Evolutionary conservation across 2,113 vertebrate genomes (phyloP), one percentile per base, ranked within the genome.

Genomic region (Sylvietta virens): DNA sequence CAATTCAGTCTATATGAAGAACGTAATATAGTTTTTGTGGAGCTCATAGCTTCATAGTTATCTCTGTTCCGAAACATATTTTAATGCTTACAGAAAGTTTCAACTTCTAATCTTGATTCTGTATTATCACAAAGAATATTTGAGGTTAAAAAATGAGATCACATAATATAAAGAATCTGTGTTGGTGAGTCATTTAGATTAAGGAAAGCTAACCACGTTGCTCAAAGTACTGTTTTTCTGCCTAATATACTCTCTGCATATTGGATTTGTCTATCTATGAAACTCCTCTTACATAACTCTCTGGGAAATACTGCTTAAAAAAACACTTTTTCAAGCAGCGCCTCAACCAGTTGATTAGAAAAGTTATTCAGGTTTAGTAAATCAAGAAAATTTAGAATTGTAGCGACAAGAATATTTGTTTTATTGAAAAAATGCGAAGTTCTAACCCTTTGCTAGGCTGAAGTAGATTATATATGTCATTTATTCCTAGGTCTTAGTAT

Each of bases 261-360:
- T 85, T 11, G 6, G 82, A 37, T 86, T 92, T 88, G 26, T 67
- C 57, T 86, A 26, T 71, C 44, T 82, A 3, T 87, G 88, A 88
- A 95, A 74, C 37, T 90, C 16, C 33, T 94, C 23, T 94, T 96
- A 65, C 24, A 21, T 94, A 93, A 94, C 31, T 88, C 21, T 28
- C 64, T 83, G 74, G 57, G 81, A 95, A 90, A 65, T 54, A 35
- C 0, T 87, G 58, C 22, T 71, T 92, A 78, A 20, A 86, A 92
- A 86, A n/a, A 13, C 3, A 5, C 40, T 21, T 72, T 86, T 84
- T 86, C 73, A 92, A 94, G 90, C 33, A 86, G 35, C 12, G 48
- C 33, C 54, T 90, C 30, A 79, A 7, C 16, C 16, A 57, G n/a
- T 73, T 79, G 50, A 62, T 91, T 64, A 90, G 28, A 94, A 91